phyloP scores from a whole-genome alignment of 2,888 invertebrate species.

The Lasioglossum leucozonium region DNA sequence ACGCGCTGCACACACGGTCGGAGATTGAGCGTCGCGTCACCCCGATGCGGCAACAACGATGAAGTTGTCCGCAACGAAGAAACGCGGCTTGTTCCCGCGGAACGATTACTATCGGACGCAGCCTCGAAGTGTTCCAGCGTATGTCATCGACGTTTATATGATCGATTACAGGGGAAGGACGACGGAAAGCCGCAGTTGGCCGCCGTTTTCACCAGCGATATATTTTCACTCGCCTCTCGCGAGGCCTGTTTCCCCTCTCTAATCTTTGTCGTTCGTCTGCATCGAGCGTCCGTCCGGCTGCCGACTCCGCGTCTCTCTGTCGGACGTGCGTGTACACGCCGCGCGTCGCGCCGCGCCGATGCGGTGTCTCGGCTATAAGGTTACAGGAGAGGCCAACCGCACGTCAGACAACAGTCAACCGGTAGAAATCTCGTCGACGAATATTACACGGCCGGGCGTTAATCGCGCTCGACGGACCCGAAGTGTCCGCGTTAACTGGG shows the following conservation, averaged over 20 bases:
- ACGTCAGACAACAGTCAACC: conserved; percentile 69
- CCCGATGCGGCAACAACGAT: conserved; percentile 8
- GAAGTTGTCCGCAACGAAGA: conserved; percentile 8
- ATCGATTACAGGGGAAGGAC: conserved; percentile 43
- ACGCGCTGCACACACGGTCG: background rate
- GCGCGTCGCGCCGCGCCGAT: too few relatives aligned
- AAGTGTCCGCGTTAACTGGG: conserved; percentile 54
- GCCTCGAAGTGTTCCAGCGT: background rate
- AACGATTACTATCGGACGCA: background rate
- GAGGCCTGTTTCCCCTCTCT: background rate
- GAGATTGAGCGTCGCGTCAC: background rate
- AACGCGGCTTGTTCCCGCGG: background rate
- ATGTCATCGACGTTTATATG: conserved; percentile 26
- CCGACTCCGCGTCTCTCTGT: background rate
- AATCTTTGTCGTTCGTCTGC: conserved; percentile 22
- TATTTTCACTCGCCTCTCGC: background rate
- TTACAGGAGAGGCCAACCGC: conserved; percentile 72
- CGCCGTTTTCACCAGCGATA: conserved; percentile 40
- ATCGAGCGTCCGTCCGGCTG: conserved; percentile 1
- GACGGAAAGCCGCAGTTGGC: conserved; percentile 27
- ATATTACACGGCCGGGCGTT: conserved; percentile 75
- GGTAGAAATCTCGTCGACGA: conserved; percentile 74
- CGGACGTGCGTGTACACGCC: conserved; percentile 28
- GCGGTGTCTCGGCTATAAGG: conserved; percentile 64
- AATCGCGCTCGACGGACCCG: conserved; percentile 65